Percentiles rank a stretch among this genome's conserved stretches.
phyloP scores from a whole-genome alignment of 1,140 invertebrate genomes.

The Drosophila azteca region DNA sequence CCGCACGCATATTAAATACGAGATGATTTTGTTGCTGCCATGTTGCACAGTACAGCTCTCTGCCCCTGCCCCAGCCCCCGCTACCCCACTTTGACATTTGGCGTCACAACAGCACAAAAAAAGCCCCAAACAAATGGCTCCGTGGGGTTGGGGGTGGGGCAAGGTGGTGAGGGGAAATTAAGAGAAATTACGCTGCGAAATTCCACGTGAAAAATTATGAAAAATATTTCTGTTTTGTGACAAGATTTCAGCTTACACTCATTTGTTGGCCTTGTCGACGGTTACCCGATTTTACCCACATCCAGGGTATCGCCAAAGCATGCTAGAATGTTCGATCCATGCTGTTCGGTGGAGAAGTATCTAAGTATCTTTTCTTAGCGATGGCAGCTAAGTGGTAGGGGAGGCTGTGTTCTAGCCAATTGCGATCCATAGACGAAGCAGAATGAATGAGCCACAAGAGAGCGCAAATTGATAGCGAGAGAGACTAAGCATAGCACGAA shows the following conservation, averaged over 20 bases:
- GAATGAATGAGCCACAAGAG: too few relatives aligned
- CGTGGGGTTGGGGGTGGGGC: conserved; percentile 1
- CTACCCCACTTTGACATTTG: conserved; percentile 73
- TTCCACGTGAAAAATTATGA: conserved; percentile 72
- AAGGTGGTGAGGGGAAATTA: conserved; percentile 41
- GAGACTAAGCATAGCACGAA: too few relatives aligned
- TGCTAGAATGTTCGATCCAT: too few relatives aligned
- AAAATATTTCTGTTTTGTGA: conserved; percentile 60
- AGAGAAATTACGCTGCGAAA: conserved; percentile 77
- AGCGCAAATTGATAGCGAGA: too few relatives aligned
- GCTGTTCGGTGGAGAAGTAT: too few relatives aligned
- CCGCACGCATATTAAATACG: conserved; percentile 74
- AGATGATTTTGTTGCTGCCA: conserved; percentile 62
- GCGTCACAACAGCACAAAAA: conserved; percentile 51
- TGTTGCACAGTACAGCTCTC: conserved; percentile 44
- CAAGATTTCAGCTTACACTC: conserved; percentile 75
- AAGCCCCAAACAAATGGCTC: conserved; percentile 21
- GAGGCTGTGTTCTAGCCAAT: too few relatives aligned
- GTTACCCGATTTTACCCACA: conserved; percentile 9
- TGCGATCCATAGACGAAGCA: too few relatives aligned
- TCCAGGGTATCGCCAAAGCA: conserved; percentile 9
- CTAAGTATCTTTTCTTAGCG: too few relatives aligned
- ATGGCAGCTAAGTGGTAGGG: too few relatives aligned
- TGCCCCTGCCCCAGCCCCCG: background rate
- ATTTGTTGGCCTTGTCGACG: conserved; percentile 55